Conservation (phyloP, 2,113 vertebrate species). For the Burhinus bistriatus region DNA sequence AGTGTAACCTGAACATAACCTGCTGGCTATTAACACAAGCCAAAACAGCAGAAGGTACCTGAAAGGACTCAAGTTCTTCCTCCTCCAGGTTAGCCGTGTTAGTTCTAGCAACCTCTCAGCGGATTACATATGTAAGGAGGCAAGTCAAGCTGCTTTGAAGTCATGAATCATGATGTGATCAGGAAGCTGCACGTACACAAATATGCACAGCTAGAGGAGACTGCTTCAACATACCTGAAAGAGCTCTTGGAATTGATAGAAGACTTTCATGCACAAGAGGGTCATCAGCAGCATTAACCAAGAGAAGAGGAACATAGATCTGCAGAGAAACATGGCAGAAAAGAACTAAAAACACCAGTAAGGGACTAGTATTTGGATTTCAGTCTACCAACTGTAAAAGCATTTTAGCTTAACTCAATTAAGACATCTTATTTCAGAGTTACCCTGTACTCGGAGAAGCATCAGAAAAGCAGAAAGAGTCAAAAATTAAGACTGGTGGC, state of each 20-base stretch:
- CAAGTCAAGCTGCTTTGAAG: background rate
- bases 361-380: background rate
- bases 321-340: conserved; percentile 47
- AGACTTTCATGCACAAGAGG: conserved; percentile 93
- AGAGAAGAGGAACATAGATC: conserved; percentile 92
- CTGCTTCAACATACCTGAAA: conserved; percentile 83
- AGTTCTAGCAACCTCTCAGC: background rate
- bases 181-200: background rate
- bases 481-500: background rate
- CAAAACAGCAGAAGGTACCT: background rate
- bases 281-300: conserved; percentile 95
- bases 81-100: background rate
- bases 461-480: background rate
- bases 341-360: background rate
- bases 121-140: background rate
- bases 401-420: background rate
- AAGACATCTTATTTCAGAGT: background rate
- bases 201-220: background rate
- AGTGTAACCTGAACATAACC: background rate
- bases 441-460: background rate
- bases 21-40: background rate
- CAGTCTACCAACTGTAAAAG: background rate
- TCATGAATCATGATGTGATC: background rate
- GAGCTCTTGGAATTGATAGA: conserved; percentile 92
- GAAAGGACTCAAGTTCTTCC: background rate